Percentiles rank a stretch among this genome's conserved stretches.
Conservation (phyloP, 2,113 vertebrate genomes). For the Ictalurus punctatus region DNA sequence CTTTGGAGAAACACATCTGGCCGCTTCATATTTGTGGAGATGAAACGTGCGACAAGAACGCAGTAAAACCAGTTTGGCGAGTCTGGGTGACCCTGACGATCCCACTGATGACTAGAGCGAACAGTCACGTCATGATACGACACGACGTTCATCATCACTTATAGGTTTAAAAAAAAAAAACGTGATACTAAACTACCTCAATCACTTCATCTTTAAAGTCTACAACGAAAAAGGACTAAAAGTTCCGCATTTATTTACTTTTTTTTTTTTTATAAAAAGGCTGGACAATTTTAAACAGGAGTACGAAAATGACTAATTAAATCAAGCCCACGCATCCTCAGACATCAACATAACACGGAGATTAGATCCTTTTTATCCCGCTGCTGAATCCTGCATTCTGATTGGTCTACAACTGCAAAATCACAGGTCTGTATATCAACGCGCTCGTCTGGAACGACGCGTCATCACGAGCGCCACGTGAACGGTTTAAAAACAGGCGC, state of each 20-base stretch:
- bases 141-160: too few relatives aligned
- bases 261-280: too few relatives aligned
- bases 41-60: neutral
- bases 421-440: too few relatives aligned
- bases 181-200: too few relatives aligned
- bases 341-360: neutral
- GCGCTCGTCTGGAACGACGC: too few relatives aligned
- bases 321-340: too few relatives aligned
- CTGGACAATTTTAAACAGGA: neutral
- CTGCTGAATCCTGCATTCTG: neutral
- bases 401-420: neutral
- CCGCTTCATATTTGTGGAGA: neutral
- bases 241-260: neutral
- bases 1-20: neutral
- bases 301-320: neutral
- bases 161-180: too few relatives aligned
- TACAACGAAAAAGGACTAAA: neutral
- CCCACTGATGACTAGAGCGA: too few relatives aligned
- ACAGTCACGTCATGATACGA: too few relatives aligned
- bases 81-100: neutral
- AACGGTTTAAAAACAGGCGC: too few relatives aligned
- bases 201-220: too few relatives aligned
- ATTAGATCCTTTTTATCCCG: neutral
- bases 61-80: neutral
- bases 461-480: too few relatives aligned